Evolutionary conservation across 2,113 vertebrate genomes (phyloP).

Genomic region (Romanogobio albipinnatus): DNA sequence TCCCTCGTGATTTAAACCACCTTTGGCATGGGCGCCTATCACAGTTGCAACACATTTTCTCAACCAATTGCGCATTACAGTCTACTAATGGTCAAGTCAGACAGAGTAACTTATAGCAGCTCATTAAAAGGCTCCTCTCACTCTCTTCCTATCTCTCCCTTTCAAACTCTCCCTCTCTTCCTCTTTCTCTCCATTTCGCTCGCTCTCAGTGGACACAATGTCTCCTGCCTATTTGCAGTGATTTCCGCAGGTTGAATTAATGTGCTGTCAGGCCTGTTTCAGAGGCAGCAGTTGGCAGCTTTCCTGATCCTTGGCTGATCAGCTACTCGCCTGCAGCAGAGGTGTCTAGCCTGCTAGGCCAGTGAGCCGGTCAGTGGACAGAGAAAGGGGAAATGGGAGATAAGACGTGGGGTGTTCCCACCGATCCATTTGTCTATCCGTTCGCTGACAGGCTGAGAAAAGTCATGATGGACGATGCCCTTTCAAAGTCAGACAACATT

Average conservation of each 20-base stretch:
- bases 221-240: conserved; percentile 68
- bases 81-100: conserved; percentile 59
- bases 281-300: conserved; percentile 57
- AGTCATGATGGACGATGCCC: conserved; percentile 77
- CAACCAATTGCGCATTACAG: conserved; percentile 63
- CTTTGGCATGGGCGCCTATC: conserved; percentile 55
- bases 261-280: conserved; percentile 78
- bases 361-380: conserved; percentile 58
- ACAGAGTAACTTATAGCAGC: conserved; percentile 62
- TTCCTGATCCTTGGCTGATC: conserved; percentile 57
- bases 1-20: conserved; percentile 61
- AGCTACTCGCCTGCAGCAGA: conserved; percentile 56
- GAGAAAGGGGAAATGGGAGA: conserved; percentile 49
- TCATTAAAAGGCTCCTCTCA: conserved; percentile 62
- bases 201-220: conserved; percentile 62
- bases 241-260: conserved; percentile 78
- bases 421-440: conserved; percentile 55
- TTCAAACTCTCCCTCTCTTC: conserved; percentile 44
- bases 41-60: conserved; percentile 66
- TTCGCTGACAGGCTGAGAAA: conserved; percentile 71
- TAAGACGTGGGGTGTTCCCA: conserved; percentile 31
- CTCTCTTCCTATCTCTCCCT: conserved; percentile 47
- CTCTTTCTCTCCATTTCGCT: conserved; percentile 56
- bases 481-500: conserved; percentile 81
- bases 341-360: conserved; percentile 66